Percentiles rank a stretch among this genome's conserved stretches.
Conservation (phyloP, 2,113 vertebrate genomes). For the Crocuta crocuta region DNA sequence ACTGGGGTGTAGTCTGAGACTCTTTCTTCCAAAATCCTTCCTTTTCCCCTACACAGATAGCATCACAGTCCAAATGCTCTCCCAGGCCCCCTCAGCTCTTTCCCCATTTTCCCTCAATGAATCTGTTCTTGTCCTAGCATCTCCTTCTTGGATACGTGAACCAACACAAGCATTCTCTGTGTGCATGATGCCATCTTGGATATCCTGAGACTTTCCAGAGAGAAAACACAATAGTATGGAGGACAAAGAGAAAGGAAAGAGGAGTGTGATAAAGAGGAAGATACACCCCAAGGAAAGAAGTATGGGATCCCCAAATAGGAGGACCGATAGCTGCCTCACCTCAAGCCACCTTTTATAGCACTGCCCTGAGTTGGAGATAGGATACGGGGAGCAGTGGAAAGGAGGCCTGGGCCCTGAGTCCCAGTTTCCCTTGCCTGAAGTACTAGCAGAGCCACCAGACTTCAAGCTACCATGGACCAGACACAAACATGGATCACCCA, state of each 20-base stretch:
- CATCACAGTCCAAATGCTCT: neutral
- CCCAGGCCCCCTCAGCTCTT: too few relatives aligned
- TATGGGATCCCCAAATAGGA: neutral
- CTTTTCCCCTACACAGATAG: neutral
- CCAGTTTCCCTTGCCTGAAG: neutral
- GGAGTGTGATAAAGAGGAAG: neutral
- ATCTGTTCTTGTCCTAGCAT: neutral
- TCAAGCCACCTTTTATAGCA: neutral
- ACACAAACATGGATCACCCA: neutral
- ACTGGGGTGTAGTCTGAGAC: neutral
- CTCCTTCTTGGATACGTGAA: neutral
- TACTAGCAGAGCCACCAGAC: neutral
- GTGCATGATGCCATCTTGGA: neutral
- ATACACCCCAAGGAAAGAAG: neutral
- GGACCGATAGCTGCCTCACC: neutral
- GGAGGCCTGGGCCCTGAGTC: neutral
- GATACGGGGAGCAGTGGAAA: neutral
- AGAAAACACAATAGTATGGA: neutral
- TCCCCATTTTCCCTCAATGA: neutral
- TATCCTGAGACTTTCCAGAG: neutral
- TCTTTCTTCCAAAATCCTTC: neutral
- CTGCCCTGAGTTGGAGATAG: neutral
- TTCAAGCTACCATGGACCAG: neutral
- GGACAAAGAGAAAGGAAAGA: neutral
- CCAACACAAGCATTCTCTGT: neutral